phyloP scores from a whole-genome alignment of 1,140 invertebrate species.

The Pachyrhynchus sulphureomaculatus region DNA sequence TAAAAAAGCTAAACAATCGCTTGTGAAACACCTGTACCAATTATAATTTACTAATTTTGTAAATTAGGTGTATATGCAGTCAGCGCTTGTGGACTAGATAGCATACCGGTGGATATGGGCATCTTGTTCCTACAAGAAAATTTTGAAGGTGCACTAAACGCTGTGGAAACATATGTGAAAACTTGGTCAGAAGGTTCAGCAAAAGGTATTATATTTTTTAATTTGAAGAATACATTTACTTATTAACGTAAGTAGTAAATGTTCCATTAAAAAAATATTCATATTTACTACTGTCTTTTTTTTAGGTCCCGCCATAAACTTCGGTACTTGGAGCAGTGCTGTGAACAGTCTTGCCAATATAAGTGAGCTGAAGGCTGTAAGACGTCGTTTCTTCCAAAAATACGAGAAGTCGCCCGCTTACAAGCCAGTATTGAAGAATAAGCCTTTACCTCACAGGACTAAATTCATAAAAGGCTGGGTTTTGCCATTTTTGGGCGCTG shows the following conservation, averaged over 20 bases:
- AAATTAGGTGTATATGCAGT: constrained; percentile 73
- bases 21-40: no score
- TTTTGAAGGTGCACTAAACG: constrained; percentile 74
- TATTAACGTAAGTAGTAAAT: no score
- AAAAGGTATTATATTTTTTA: constrained; percentile 10
- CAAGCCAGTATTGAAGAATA: constrained; percentile 59
- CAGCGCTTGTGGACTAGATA: constrained; percentile 89
- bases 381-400: constrained; percentile 64
- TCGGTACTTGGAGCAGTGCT: constrained; percentile 81
- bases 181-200: constrained; percentile 42
- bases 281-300: no score
- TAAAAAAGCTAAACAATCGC: no score
- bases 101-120: constrained; percentile 86
- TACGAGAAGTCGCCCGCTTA: constrained; percentile 61
- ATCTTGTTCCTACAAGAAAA: constrained; percentile 70
- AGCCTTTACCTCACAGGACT: constrained; percentile 59
- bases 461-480: constrained; percentile 65
- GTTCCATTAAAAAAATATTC: no score
- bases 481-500: constrained; percentile 75
- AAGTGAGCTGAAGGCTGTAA: constrained; percentile 62
- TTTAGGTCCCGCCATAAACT: constrained; percentile 59
- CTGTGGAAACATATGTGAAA: constrained; percentile 72
- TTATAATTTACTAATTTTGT: no score
- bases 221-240: no score
- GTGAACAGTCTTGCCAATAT: constrained; percentile 69